Percentiles rank a stretch among this genome's conserved stretches.
Evolutionary conservation across 2,797 vertebrate genomes (phyloP).

Genomic region (Pelodytes ibericus): DNA sequence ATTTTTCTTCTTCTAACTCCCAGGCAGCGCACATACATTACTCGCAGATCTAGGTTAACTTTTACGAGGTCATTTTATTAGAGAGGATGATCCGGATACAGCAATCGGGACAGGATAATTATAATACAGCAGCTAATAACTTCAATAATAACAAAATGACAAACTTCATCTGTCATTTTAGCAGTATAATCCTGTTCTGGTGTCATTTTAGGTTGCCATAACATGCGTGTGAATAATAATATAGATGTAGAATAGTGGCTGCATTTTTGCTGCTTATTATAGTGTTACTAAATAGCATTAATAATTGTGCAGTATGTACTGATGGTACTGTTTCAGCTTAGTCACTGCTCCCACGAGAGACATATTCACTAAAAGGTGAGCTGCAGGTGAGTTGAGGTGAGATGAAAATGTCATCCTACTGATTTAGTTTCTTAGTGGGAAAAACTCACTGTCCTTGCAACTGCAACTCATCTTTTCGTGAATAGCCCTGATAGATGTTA

Average conservation of each 20-base stretch:
- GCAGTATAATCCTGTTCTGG: not conserved
- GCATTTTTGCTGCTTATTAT: not conserved
- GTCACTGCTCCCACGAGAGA: too few species aligned
- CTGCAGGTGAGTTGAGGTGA: too few species aligned
- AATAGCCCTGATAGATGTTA: too few species aligned
- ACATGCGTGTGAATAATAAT: constrained; percentile 7
- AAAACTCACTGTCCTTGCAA: too few species aligned
- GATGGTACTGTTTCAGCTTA: too few species aligned
- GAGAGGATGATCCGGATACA: constrained; percentile 19
- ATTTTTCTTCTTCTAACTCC: constrained; percentile 28
- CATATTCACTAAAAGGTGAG: too few species aligned
- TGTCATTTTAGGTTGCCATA: constrained; percentile 13
- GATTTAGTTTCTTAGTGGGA: too few species aligned
- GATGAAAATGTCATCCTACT: too few species aligned
- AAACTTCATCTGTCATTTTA: constrained; percentile 36
- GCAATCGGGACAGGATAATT: constrained; percentile 25
- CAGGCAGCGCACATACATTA: constrained; percentile 9
- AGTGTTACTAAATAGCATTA: not conserved
- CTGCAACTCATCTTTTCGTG: too few species aligned
- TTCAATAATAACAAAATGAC: constrained; percentile 21
- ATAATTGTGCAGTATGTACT: not conserved
- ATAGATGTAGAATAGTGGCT: not conserved
- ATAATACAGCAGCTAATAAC: constrained; percentile 27
- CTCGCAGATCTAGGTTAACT: constrained; percentile 1
- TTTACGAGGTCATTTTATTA: constrained; percentile 34